Conservation (phyloP, 2,113 vertebrate species). For the Antidorcas marsupialis region DNA sequence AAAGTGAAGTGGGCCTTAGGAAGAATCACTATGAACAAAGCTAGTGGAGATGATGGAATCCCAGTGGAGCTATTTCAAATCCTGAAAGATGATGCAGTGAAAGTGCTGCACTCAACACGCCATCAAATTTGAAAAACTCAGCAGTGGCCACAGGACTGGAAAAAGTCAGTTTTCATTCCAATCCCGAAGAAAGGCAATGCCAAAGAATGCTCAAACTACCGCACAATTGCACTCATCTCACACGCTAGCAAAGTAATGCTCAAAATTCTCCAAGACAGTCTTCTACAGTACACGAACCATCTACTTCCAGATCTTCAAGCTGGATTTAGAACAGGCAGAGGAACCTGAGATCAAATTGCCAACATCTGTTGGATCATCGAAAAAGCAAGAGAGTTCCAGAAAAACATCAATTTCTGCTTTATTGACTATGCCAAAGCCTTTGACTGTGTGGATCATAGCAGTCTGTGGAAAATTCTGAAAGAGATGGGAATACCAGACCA, state of each 20-base stretch:
- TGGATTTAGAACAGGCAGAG: background rate
- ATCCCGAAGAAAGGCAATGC: background rate
- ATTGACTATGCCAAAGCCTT: background rate
- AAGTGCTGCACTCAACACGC: background rate
- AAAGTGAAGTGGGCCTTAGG: background rate
- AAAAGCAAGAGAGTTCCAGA: background rate
- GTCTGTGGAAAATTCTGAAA: background rate
- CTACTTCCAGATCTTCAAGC: background rate
- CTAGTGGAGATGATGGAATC: background rate
- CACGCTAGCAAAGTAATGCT: background rate
- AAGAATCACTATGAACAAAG: background rate
- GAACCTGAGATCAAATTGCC: background rate
- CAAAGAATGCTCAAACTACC: background rate
- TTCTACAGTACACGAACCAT: background rate
- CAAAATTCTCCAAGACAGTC: background rate
- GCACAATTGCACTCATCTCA: background rate
- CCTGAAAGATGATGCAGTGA: background rate
- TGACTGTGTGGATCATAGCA: background rate
- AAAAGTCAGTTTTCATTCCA: background rate
- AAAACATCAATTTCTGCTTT: background rate
- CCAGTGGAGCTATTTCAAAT: background rate
- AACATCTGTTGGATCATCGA: background rate
- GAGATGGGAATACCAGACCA: background rate
- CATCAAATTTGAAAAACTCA: background rate
- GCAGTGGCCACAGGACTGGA: background rate